Percentiles rank a stretch among this genome's conserved stretches.
These are phyloP conservation scores for Platyrinchus mystaceus DNA, from an alignment of 2,797 vertebrate genomes.

Conservation along the genomic window DNA sequence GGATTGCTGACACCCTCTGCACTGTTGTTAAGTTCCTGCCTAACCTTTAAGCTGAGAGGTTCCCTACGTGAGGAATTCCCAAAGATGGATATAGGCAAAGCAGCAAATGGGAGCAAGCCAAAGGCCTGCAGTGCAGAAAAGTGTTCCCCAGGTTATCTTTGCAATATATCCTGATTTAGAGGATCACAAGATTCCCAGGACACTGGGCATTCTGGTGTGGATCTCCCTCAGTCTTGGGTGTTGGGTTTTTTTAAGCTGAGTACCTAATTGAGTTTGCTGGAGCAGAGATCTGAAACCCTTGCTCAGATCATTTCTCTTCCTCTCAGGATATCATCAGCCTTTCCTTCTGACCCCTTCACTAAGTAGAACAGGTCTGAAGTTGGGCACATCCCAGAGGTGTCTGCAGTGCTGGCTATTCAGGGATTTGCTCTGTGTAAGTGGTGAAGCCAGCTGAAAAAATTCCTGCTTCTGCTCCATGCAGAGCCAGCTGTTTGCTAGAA, in stretches of 20 bases:
- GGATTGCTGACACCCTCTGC: not conserved
- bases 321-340: not conserved
- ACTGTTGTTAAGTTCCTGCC: not conserved
- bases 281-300: not conserved
- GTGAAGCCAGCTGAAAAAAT: not conserved
- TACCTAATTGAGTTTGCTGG: not conserved
- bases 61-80: not conserved
- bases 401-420: not conserved
- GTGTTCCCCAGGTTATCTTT: not conserved
- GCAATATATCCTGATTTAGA: not conserved
- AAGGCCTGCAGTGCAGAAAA: not conserved
- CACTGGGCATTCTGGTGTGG: not conserved
- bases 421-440: not conserved
- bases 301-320: not conserved
- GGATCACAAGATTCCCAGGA: not conserved
- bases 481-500: not conserved
- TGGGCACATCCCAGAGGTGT: not conserved
- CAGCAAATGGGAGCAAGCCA: not conserved
- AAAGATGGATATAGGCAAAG: not conserved
- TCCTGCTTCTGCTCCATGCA: not conserved
- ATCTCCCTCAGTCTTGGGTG: not conserved
- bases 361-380: not conserved
- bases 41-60: not conserved
- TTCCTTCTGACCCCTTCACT: not conserved
- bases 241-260: not conserved